Evolutionary conservation across 2,797 vertebrate species (phyloP).

Genomic region (Natrix natrix): DNA sequence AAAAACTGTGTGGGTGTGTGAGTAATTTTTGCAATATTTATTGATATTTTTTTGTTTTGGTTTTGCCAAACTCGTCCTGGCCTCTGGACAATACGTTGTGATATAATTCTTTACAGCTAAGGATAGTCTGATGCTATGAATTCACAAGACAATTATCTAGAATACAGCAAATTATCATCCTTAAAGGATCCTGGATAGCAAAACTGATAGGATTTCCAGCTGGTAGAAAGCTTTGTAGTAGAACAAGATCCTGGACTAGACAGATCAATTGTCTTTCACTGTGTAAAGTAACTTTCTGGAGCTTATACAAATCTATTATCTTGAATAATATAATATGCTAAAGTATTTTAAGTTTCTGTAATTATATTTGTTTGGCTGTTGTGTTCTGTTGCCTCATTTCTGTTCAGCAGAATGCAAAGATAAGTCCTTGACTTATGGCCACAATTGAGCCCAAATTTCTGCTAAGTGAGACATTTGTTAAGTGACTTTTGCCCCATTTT

Average conservation of each 20-base stretch:
- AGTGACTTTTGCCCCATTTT: not conserved
- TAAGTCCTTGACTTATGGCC: not conserved
- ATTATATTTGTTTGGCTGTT: not conserved
- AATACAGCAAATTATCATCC: not conserved
- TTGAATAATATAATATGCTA: no score
- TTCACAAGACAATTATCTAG: constrained; percentile 49
- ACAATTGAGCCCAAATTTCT: not conserved
- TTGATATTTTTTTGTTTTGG: not conserved
- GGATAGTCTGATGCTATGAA: constrained; percentile 29
- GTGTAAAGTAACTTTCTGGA: not conserved
- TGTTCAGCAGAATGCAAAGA: not conserved
- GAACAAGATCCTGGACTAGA: constrained; percentile 36
- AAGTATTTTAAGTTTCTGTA: not conserved
- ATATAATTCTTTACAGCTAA: constrained; percentile 43
- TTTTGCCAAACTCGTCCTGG: not conserved
- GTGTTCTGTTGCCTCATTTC: not conserved
- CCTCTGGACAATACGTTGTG: not conserved
- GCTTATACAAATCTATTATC: not conserved
- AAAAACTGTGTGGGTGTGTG: not conserved
- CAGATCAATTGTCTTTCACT: not conserved
- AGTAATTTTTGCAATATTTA: not conserved
- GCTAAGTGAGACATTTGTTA: not conserved
- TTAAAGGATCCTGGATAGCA: not conserved
- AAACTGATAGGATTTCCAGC: not conserved
- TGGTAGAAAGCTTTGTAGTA: constrained; percentile 3